phyloP scores from a whole-genome alignment of 35 echinoderm and acorn worm genomes.

The Apostichopus californicus region DNA sequence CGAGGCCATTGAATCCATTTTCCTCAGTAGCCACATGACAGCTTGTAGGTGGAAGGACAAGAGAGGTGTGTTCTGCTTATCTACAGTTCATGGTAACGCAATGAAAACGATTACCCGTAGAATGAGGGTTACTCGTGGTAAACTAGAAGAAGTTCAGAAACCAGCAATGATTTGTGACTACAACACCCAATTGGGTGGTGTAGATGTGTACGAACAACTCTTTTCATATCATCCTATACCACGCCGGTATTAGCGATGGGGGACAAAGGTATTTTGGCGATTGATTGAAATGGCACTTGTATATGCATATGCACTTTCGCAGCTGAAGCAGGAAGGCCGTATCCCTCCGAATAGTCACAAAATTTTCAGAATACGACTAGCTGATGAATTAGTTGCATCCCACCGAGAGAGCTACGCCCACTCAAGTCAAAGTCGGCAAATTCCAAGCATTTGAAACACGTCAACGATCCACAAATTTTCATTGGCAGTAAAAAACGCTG shows the following conservation, averaged over 20 bases:
- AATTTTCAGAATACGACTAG: neutral
- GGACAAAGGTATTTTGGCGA: neutral
- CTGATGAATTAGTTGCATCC: no score
- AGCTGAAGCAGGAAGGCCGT: slow-evolving; percentile 2
- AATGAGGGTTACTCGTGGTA: neutral
- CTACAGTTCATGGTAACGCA: slow-evolving; percentile 29
- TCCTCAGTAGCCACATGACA: slow-evolving; percentile 32
- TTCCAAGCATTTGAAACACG: no score
- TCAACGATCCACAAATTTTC: no score
- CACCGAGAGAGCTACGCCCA: no score
- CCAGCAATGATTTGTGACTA: neutral
- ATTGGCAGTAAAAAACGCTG: no score
- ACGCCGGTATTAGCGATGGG: neutral
- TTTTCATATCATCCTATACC: neutral
- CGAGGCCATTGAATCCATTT: neutral
- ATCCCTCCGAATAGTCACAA: neutral
- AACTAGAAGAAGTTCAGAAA: slow-evolving; percentile 43
- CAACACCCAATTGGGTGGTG: slow-evolving; percentile 22
- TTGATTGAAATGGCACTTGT: slow-evolving; percentile 27
- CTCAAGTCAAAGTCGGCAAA: no score
- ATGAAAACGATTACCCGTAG: neutral
- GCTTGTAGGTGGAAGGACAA: slow-evolving; percentile 44
- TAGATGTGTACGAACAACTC: slow-evolving; percentile 46
- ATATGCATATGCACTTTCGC: slow-evolving; percentile 27
- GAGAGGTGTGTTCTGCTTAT: slow-evolving; percentile 41